Evolutionary conservation across 2,888 invertebrate species (phyloP).

Genomic region (Pyrrhia umbra): DNA sequence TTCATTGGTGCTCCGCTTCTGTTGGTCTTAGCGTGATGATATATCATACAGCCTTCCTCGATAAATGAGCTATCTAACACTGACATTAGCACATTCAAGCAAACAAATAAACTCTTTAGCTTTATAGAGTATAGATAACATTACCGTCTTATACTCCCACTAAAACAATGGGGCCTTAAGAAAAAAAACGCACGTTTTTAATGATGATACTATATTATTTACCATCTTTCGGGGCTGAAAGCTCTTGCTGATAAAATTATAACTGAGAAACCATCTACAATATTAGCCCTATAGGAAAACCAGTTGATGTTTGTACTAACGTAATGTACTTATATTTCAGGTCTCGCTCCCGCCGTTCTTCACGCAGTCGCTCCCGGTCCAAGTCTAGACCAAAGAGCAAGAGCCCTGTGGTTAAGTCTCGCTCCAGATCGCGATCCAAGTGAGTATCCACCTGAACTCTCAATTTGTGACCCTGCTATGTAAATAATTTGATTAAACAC

Average conservation of each 20-base stretch:
- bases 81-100: too few relatives aligned
- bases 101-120: too few relatives aligned
- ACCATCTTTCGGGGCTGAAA: constrained; percentile 91
- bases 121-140: too few relatives aligned
- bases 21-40: too few relatives aligned
- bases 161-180: background rate
- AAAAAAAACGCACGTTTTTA: background rate
- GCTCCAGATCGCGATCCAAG: constrained; percentile 94
- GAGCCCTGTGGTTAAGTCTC: constrained; percentile 94
- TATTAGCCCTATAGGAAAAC: background rate
- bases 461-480: constrained; percentile 41
- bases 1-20: too few relatives aligned
- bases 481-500: constrained; percentile 41
- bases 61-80: too few relatives aligned
- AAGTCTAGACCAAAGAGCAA: constrained; percentile 93
- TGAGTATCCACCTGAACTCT: constrained; percentile 82
- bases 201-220: constrained; percentile 86
- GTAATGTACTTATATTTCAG: constrained; percentile 3
- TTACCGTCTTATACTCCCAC: too few relatives aligned
- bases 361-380: constrained; percentile 88
- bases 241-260: constrained; percentile 83
- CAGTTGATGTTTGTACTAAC: background rate
- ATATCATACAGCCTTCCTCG: too few relatives aligned
- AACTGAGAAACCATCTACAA: constrained; percentile 75
- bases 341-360: constrained; percentile 86